Evolutionary conservation across 2,888 invertebrate genomes (phyloP).

Genomic region (Isoperla grammatica): DNA sequence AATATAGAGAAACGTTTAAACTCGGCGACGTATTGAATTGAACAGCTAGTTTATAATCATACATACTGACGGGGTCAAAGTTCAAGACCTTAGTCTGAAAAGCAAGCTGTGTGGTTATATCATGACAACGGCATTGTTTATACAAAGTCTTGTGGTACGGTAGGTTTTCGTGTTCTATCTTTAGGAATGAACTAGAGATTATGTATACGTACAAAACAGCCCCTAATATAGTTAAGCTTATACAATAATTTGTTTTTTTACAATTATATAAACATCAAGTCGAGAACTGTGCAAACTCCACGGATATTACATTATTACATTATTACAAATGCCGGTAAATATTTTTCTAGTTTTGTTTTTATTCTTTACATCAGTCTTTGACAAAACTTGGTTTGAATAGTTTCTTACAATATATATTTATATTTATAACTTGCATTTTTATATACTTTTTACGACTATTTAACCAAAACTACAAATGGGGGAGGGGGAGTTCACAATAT

Average conservation of each 20-base stretch:
- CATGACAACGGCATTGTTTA: slow-evolving; percentile 17
- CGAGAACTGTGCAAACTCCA: slow-evolving; percentile 26
- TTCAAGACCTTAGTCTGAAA: background rate
- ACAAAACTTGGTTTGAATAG: slow-evolving; percentile 30
- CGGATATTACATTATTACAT: slow-evolving; percentile 24
- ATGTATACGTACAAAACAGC: slow-evolving; percentile 27
- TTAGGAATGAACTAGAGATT: slow-evolving; percentile 25
- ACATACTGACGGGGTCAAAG: background rate
- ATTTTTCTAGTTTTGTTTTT: slow-evolving; percentile 28
- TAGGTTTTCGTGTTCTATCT: background rate
- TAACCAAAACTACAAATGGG: too few relatives aligned
- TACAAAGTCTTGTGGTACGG: background rate
- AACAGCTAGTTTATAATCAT: background rate
- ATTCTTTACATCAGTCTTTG: slow-evolving; percentile 34
- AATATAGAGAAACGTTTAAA: background rate
- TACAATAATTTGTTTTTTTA: slow-evolving; percentile 22
- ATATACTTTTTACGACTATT: background rate
- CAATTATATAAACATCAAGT: slow-evolving; percentile 25
- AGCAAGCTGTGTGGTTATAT: background rate
- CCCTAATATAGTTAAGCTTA: slow-evolving; percentile 22
- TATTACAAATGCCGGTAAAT: slow-evolving; percentile 29
- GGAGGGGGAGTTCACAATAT: too few relatives aligned
- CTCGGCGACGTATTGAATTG: background rate
- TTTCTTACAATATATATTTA: slow-evolving; percentile 22
- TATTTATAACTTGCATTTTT: slow-evolving; percentile 20